phyloP scores from a whole-genome alignment of 64 coral and sea anemone genomes.

The Porites lutea region DNA sequence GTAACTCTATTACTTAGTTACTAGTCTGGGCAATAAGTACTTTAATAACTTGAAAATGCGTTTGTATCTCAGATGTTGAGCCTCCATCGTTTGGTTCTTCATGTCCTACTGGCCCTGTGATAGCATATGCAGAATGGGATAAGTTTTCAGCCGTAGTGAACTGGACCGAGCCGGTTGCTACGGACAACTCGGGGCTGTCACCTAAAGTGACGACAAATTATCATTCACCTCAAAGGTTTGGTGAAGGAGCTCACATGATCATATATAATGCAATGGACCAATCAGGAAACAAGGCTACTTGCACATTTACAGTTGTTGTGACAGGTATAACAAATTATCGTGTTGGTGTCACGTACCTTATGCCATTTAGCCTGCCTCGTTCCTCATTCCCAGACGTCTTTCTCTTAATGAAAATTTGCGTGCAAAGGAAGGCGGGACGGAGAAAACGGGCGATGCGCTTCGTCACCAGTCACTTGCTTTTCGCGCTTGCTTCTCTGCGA shows the following conservation, averaged over 20 bases:
- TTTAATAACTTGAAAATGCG: too few relatives aligned
- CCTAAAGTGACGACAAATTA: not conserved
- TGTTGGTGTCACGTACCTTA: not conserved
- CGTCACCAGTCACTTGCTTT: too few relatives aligned
- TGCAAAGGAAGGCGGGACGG: too few relatives aligned
- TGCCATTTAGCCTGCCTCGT: not conserved
- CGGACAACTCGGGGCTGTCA: slow-evolving; percentile 39
- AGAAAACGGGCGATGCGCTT: too few relatives aligned
- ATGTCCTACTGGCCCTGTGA: not conserved
- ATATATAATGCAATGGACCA: slow-evolving; percentile 33
- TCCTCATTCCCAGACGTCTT: too few relatives aligned
- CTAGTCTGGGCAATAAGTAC: too few relatives aligned
- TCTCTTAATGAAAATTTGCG: too few relatives aligned
- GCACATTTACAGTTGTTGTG: slow-evolving; percentile 15
- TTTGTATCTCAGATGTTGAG: not conserved
- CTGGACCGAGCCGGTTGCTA: slow-evolving; percentile 41
- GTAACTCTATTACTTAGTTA: too few relatives aligned
- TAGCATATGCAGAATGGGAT: slow-evolving; percentile 1
- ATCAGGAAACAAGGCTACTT: slow-evolving; percentile 41
- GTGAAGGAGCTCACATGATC: slow-evolving; percentile 1
- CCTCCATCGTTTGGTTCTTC: not conserved
- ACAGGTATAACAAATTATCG: not conserved
- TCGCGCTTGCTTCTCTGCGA: too few relatives aligned
- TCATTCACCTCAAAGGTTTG: slow-evolving; percentile 5
- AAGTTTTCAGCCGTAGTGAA: slow-evolving; percentile 13